Percentiles rank a stretch among this genome's conserved stretches.
These are phyloP conservation scores for Neelides sp. DNA, from an alignment of 1,140 invertebrate genomes.

Conservation along the genomic window DNA sequence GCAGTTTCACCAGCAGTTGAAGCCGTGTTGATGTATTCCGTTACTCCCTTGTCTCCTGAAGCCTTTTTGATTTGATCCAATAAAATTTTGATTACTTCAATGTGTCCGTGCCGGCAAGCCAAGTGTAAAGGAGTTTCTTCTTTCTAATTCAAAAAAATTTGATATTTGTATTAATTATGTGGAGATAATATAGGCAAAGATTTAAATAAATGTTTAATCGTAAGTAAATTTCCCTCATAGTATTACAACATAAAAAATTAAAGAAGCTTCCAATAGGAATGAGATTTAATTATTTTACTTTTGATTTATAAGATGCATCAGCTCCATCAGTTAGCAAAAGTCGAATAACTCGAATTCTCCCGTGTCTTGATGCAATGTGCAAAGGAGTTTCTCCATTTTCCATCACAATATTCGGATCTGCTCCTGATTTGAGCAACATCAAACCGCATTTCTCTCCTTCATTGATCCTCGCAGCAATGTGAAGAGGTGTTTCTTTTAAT, in stretches of 20 bases:
- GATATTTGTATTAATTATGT: too few species aligned
- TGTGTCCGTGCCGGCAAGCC: not conserved
- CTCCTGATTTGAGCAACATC: constrained; percentile 93
- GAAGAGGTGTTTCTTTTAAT: constrained; percentile 66
- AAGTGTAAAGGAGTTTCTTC: not conserved
- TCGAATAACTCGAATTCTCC: constrained; percentile 68
- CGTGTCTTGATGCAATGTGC: constrained; percentile 76
- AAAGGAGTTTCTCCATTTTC: constrained; percentile 88
- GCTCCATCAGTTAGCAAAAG: constrained; percentile 76
- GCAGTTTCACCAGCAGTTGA: constrained; percentile 84
- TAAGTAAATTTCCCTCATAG: too few species aligned
- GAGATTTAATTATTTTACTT: too few species aligned
- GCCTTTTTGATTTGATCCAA: not conserved
- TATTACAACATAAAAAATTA: too few species aligned
- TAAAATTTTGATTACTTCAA: not conserved
- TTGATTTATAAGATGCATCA: too few species aligned
- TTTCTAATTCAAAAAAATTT: too few species aligned
- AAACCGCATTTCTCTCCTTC: constrained; percentile 89
- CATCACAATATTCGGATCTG: constrained; percentile 77
- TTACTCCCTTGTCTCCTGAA: constrained; percentile 51
- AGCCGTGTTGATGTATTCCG: constrained; percentile 59
- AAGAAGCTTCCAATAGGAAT: too few species aligned
- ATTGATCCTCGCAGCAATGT: constrained; percentile 80
- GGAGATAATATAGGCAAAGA: too few species aligned
- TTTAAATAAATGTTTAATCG: too few species aligned